Conservation (phyloP, 1,140 invertebrate genomes). For the Drosophila funebris region DNA sequence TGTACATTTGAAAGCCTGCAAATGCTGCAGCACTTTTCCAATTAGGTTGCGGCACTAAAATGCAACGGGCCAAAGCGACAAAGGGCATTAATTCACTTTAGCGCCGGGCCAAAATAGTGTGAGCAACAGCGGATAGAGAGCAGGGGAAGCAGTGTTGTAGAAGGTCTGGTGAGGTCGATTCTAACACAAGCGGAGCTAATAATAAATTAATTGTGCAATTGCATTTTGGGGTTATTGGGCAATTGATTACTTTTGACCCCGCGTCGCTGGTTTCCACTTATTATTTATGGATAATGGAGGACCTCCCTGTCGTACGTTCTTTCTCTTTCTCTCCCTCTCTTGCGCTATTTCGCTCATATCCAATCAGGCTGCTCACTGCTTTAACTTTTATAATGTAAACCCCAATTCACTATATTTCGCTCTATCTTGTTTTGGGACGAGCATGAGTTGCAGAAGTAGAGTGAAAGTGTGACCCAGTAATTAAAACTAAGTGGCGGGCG, state of each 20-base stretch:
- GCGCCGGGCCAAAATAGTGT: neutral
- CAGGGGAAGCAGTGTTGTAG: neutral
- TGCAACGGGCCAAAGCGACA: slow-evolving; percentile 23
- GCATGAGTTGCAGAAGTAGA: neutral
- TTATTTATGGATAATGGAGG: slow-evolving; percentile 40
- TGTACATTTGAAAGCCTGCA: slow-evolving; percentile 20
- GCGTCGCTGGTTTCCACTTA: slow-evolving; percentile 23
- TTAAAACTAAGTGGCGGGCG: slow-evolving; percentile 76
- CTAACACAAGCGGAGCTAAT: slow-evolving; percentile 32
- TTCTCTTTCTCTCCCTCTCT: neutral
- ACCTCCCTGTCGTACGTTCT: neutral
- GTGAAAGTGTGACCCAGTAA: slow-evolving; percentile 62
- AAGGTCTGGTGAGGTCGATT: neutral
- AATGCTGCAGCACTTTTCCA: slow-evolving; percentile 30
- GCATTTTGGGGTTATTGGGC: slow-evolving; percentile 43
- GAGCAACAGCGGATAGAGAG: too few relatives aligned
- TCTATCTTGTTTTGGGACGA: slow-evolving; percentile 18
- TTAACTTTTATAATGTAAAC: slow-evolving; percentile 16
- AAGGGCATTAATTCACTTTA: slow-evolving; percentile 30
- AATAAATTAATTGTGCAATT: slow-evolving; percentile 55
- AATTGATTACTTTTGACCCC: slow-evolving; percentile 38
- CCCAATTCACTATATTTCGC: slow-evolving; percentile 21
- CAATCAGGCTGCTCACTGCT: slow-evolving; percentile 31
- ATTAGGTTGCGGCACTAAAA: slow-evolving; percentile 42
- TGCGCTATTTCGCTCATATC: neutral